Evolutionary conservation across 2,797 vertebrate species (phyloP).

Genomic region (Gadopsis bispinosus): DNA sequence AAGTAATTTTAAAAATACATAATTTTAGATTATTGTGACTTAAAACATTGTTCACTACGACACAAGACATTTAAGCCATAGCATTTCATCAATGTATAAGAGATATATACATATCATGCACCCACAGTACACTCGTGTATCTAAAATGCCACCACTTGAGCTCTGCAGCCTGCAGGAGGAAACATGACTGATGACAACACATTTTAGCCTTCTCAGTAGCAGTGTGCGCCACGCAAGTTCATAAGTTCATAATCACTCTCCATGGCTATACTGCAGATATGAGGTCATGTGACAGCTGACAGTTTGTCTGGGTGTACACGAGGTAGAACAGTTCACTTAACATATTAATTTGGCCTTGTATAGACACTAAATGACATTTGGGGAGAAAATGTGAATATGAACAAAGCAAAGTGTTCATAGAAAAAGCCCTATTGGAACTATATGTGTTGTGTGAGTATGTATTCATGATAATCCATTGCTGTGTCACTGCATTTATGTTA

Average conservation of each 20-base stretch:
- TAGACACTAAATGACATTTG: too few relatives aligned
- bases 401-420: conserved; percentile 2
- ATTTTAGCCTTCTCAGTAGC: conserved; percentile 11
- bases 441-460: not conserved
- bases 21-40: not conserved
- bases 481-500: conserved; percentile 11
- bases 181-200: conserved; percentile 28
- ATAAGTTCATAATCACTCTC: conserved; percentile 14
- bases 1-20: not conserved
- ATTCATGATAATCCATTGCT: conserved; percentile 16
- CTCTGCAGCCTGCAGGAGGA: conserved; percentile 12
- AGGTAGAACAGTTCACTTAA: not conserved
- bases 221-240: conserved; percentile 11
- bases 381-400: not conserved
- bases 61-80: not conserved
- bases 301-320: not conserved
- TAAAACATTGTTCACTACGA: not conserved
- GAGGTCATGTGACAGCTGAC: conserved; percentile 1
- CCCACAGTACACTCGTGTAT: not conserved
- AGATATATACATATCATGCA: not conserved
- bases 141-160: conserved; percentile 23
- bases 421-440: not conserved
- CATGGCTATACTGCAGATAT: not conserved
- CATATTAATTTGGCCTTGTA: conserved; percentile 15
- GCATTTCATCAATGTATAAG: too few relatives aligned